A percentile compares a stretch with the other conserved stretches of the same genome.
Conservation (phyloP, 2,888 invertebrate genomes). For the Dilophus febrilis region DNA sequence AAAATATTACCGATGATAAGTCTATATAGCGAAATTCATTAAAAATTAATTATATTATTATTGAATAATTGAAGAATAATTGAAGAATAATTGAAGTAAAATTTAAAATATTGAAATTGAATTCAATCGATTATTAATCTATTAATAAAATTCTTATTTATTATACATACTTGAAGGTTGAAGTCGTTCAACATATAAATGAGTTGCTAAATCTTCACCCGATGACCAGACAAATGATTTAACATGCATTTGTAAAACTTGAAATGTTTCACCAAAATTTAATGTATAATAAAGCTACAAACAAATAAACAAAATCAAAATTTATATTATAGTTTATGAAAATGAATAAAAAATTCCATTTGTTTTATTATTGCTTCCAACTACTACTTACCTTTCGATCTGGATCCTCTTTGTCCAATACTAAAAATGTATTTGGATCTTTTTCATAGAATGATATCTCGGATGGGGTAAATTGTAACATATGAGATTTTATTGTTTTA, state of each 20-base stretch:
- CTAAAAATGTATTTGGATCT: slow-evolving; percentile 49
- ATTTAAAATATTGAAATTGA: too few species aligned
- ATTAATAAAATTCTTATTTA: too few species aligned
- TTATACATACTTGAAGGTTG: slow-evolving; percentile 35
- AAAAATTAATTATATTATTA: too few species aligned
- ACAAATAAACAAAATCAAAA: slow-evolving; percentile 3
- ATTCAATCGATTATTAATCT: too few species aligned
- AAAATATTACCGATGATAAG: slow-evolving; percentile 15
- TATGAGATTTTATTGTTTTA: slow-evolving; percentile 39
- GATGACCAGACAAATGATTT: slow-evolving; percentile 62
- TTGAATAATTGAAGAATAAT: too few species aligned
- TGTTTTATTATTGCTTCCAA: not conserved
- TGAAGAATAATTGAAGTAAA: too few species aligned
- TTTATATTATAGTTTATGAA: not conserved
- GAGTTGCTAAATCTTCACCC: slow-evolving; percentile 33
- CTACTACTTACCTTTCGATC: slow-evolving; percentile 37
- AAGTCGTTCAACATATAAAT: slow-evolving; percentile 51
- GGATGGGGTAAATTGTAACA: slow-evolving; percentile 57
- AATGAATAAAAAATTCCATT: not conserved
- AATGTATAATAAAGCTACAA: slow-evolving; percentile 57
- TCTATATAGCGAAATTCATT: slow-evolving; percentile 9
- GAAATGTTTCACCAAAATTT: slow-evolving; percentile 60
- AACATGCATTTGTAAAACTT: slow-evolving; percentile 49
- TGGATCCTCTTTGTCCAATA: slow-evolving; percentile 53
- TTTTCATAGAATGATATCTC: slow-evolving; percentile 60